Evolutionary conservation across 1,140 invertebrate genomes (phyloP).

Genomic region (Lerema accius): DNA sequence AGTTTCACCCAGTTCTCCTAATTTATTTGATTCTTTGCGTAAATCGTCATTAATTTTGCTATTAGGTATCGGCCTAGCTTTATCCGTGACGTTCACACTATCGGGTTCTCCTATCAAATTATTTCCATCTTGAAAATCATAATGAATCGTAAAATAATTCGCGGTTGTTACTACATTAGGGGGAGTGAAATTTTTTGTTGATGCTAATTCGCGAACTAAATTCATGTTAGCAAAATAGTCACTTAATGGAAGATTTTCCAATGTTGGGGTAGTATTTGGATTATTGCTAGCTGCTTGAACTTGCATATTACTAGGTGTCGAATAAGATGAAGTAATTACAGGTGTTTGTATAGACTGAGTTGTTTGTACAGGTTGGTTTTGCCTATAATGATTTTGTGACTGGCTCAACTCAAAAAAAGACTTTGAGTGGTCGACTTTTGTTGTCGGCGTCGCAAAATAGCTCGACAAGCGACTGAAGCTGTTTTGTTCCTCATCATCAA

Average conservation of each 20-base stretch:
- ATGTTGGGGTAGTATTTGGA: background rate
- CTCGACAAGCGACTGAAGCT: constrained; percentile 68
- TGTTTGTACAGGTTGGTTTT: constrained; percentile 37
- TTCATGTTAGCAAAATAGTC: constrained; percentile 45
- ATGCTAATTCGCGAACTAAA: constrained; percentile 65
- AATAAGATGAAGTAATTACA: constrained; percentile 36
- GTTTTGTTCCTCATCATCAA: constrained; percentile 41
- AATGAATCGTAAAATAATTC: constrained; percentile 68
- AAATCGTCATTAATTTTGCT: background rate
- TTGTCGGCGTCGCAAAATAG: constrained; percentile 59
- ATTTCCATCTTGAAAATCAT: constrained; percentile 42
- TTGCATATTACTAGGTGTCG: constrained; percentile 2
- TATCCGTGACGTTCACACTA: constrained; percentile 13
- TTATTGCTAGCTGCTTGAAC: constrained; percentile 18
- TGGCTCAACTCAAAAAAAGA: constrained; percentile 81
- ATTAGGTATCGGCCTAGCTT: background rate
- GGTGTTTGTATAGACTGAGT: constrained; percentile 34
- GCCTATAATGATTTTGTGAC: constrained; percentile 73
- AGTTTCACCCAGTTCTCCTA: constrained; percentile 32
- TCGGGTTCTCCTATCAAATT: constrained; percentile 44
- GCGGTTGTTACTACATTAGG: constrained; percentile 58
- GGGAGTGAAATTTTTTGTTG: constrained; percentile 43
- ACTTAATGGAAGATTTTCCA: constrained; percentile 43
- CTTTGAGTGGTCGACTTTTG: constrained; percentile 64
- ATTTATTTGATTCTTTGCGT: constrained; percentile 19